Conservation (phyloP, 2,888 invertebrate genomes). For the Brachypalpus laphriformis region DNA sequence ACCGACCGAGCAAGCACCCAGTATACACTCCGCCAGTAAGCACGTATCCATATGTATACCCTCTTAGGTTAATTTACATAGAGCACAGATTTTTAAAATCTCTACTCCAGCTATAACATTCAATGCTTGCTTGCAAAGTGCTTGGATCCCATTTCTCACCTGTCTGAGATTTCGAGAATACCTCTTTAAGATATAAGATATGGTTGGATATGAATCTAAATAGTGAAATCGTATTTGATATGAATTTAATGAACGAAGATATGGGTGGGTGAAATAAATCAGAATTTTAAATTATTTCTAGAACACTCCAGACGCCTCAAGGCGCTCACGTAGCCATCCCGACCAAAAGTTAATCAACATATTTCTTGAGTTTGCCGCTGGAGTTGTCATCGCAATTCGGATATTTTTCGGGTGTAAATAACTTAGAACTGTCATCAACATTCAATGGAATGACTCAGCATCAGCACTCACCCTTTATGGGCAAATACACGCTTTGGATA, state of each 20-base stretch:
- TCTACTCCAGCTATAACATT: neutral
- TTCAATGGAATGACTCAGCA: slow-evolving; percentile 2
- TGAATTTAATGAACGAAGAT: neutral
- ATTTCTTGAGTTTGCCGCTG: neutral
- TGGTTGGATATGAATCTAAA: slow-evolving; percentile 1
- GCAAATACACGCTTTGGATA: neutral
- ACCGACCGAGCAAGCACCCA: slow-evolving; percentile 11
- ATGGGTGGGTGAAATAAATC: slow-evolving; percentile 6
- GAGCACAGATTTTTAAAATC: neutral
- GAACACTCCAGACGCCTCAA: neutral
- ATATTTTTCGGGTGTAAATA: slow-evolving; percentile 13
- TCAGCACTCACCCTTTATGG: neutral
- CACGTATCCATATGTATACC: neutral
- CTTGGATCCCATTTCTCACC: slow-evolving; percentile 12
- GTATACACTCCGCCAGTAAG: neutral
- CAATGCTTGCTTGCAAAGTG: neutral
- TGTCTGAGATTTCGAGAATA: slow-evolving; percentile 11
- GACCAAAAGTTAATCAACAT: slow-evolving; percentile 37
- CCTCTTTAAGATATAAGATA: neutral
- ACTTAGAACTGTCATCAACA: slow-evolving; percentile 29
- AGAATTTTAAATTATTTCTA: neutral
- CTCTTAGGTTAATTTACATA: neutral
- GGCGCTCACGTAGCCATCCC: neutral
- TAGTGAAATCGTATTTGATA: neutral
- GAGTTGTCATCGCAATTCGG: slow-evolving; percentile 24